These are phyloP conservation scores for Goniozus legneri DNA, from an alignment of 1,140 invertebrate genomes.

Conservation along the genomic window DNA sequence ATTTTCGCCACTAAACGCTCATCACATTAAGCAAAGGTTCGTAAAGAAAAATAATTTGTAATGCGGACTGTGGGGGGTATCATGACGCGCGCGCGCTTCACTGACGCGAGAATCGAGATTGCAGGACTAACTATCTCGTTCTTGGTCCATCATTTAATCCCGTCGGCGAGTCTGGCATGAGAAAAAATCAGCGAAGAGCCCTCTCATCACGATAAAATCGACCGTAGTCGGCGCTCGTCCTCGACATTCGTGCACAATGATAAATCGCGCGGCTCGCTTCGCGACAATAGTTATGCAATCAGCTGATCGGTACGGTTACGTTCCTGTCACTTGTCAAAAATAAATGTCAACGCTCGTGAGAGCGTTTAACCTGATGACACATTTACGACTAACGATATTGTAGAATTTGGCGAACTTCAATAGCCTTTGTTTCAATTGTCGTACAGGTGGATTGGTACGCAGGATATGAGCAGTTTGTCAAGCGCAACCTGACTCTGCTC, in stretches of 20 bases:
- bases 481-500: constrained; percentile 57
- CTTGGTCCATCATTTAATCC: neutral
- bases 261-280: no score
- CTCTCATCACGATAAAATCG: constrained; percentile 14
- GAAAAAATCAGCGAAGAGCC: neutral
- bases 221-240: constrained; percentile 21
- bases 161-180: neutral
- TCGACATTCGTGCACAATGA: no score
- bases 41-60: no score
- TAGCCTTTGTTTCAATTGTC: constrained; percentile 16
- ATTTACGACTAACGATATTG: no score
- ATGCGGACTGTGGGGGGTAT: no score
- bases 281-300: constrained; percentile 54
- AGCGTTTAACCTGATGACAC: no score
- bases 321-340: constrained; percentile 53
- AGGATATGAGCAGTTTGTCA: constrained; percentile 58
- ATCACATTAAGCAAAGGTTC: constrained; percentile 55
- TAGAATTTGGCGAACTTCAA: neutral
- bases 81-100: no score
- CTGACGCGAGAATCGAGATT: neutral
- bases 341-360: constrained; percentile 50
- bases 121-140: neutral
- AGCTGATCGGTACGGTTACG: constrained; percentile 47
- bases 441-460: constrained; percentile 55
- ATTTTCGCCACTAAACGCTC: constrained; percentile 48